Evolutionary conservation across 2,888 invertebrate genomes (phyloP).

Genomic region (Aleiodes leptofemur): DNA sequence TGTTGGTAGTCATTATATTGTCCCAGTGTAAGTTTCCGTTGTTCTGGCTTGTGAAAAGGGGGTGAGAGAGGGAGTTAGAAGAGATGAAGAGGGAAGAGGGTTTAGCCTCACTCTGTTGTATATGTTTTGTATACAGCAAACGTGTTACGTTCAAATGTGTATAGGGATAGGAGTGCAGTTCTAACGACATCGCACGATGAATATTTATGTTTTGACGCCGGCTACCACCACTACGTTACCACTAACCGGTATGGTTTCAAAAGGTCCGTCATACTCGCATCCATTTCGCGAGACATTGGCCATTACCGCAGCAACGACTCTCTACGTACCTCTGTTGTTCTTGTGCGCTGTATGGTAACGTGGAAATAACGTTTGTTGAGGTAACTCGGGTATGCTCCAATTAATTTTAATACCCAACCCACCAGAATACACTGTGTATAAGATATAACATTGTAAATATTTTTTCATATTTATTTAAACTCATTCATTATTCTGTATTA

Average conservation of each 20-base stretch:
- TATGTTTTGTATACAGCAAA: slow-evolving; percentile 19
- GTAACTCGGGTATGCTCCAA: slow-evolving; percentile 33
- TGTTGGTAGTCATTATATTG: slow-evolving; percentile 45
- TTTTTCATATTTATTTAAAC: background rate
- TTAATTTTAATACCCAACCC: slow-evolving; percentile 22
- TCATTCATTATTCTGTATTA: background rate
- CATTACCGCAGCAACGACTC: slow-evolving; percentile 37
- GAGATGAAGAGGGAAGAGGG: no score
- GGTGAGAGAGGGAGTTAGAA: background rate
- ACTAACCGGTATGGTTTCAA: slow-evolving; percentile 30
- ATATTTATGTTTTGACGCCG: slow-evolving; percentile 40
- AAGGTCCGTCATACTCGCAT: slow-evolving; percentile 38
- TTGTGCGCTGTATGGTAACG: slow-evolving; percentile 25
- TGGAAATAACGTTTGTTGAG: slow-evolving; percentile 31
- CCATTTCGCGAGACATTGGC: slow-evolving; percentile 41
- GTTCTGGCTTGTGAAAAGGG: slow-evolving; percentile 25
- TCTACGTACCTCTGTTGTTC: slow-evolving; percentile 36
- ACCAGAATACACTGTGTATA: slow-evolving; percentile 7
- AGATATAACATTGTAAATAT: slow-evolving; percentile 1
- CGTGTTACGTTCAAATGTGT: slow-evolving; percentile 28
- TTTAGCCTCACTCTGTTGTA: slow-evolving; percentile 15
- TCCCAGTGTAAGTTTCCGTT: slow-evolving; percentile 42
- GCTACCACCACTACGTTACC: slow-evolving; percentile 22
- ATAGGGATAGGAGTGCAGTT: slow-evolving; percentile 22
- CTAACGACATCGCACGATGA: slow-evolving; percentile 41